Evolutionary conservation across 2,797 vertebrate species (phyloP).

Genomic region (Gymnoscopelus microlampas): DNA sequence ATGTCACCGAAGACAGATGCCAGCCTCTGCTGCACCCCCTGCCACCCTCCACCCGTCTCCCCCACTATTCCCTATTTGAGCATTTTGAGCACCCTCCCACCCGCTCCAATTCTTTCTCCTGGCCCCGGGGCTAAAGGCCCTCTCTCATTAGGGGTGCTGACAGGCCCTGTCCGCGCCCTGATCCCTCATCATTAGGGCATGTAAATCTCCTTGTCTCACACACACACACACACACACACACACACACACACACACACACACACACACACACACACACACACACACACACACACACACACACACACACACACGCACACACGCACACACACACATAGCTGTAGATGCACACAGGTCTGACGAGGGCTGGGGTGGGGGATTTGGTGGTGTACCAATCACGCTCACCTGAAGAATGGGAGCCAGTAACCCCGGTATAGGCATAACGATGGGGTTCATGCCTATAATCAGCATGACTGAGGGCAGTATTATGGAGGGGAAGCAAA

Average conservation of each 20-base stretch:
- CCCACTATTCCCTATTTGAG: background rate
- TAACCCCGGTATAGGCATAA: constrained; percentile 41
- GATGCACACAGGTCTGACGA: background rate
- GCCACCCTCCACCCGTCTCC: constrained; percentile 20
- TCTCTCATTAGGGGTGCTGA: constrained; percentile 81
- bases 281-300: constrained; percentile 43
- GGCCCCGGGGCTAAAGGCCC: constrained; percentile 68
- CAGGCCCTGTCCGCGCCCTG: constrained; percentile 77
- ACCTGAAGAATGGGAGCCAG: constrained; percentile 61
- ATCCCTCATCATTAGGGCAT: constrained; percentile 87
- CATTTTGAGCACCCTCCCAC: constrained; percentile 18
- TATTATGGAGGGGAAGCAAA: background rate
- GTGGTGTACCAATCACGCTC: constrained; percentile 29
- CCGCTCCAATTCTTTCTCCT: constrained; percentile 58
- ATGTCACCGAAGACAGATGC: constrained; percentile 75
- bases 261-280: constrained; percentile 23
- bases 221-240: constrained; percentile 50
- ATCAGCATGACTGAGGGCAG: constrained; percentile 29
- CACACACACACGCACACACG: constrained; percentile 32
- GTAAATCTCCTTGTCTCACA: constrained; percentile 82
- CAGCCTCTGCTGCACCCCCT: constrained; percentile 60
- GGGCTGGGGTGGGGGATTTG: background rate
- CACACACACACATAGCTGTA: constrained; percentile 6
- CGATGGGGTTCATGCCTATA: constrained; percentile 37
- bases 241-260: constrained; percentile 38